A percentile compares a stretch with the other conserved stretches of the same genome.
Conservation (phyloP, 2,888 invertebrate genomes). For the Temnothorax unifasciatus region DNA sequence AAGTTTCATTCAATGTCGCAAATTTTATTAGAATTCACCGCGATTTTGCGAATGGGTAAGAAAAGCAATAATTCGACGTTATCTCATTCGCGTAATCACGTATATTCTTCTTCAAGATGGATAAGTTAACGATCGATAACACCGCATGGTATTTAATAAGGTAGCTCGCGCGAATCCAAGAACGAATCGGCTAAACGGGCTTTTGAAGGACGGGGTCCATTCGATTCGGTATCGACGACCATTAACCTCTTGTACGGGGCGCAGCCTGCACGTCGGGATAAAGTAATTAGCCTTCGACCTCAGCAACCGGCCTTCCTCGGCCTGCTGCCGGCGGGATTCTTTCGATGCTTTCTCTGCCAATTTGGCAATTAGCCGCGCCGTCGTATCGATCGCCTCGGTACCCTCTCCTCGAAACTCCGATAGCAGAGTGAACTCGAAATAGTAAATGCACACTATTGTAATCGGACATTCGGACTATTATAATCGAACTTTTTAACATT, state of each 20-base stretch:
- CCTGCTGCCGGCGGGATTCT: constrained; percentile 69
- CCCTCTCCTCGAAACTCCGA: constrained; percentile 24
- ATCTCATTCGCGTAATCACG: not conserved
- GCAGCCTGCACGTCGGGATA: constrained; percentile 76
- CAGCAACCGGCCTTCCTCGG: constrained; percentile 48
- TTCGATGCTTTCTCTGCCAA: constrained; percentile 75
- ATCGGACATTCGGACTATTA: not conserved
- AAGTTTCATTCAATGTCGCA: not conserved
- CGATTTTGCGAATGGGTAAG: not conserved
- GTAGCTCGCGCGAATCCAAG: constrained; percentile 50
- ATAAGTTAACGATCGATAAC: constrained; percentile 36
- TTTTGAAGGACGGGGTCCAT: constrained; percentile 59
- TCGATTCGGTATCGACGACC: constrained; percentile 69
- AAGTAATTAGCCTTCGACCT: constrained; percentile 81
- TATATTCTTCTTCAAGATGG: constrained; percentile 4
- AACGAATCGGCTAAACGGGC: constrained; percentile 59
- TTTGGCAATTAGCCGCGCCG: constrained; percentile 82
- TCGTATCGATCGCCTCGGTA: constrained; percentile 72
- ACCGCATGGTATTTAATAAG: constrained; percentile 64
- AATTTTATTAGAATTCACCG: not conserved
- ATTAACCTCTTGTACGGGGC: constrained; percentile 68
- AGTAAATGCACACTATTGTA: not conserved
- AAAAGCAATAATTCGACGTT: not conserved
- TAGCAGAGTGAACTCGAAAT: constrained; percentile 12
- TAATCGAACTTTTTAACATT: not conserved